Percentiles rank a stretch among this genome's conserved stretches.
Evolutionary conservation across 2,113 vertebrate species (phyloP).

Genomic region (Erythrocercus mccallii): DNA sequence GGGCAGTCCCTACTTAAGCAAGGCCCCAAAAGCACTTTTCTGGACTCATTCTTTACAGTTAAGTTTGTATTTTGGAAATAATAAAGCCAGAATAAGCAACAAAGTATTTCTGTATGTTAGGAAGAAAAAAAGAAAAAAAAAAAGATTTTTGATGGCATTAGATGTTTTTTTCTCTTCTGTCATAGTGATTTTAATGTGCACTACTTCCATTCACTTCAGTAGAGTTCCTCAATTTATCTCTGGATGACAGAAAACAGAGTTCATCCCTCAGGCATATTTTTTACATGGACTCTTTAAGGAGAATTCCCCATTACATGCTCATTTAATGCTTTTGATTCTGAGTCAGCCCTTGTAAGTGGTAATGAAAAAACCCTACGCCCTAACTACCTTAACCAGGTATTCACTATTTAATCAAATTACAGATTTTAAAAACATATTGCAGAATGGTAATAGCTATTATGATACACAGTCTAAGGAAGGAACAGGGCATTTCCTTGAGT

Average conservation of each 20-base stretch:
- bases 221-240: background rate
- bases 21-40: background rate
- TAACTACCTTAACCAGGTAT: background rate
- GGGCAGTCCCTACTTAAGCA: background rate
- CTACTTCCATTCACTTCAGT: background rate
- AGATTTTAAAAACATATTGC: background rate
- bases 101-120: background rate
- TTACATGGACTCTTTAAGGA: background rate
- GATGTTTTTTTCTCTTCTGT: background rate
- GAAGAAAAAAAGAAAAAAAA: background rate
- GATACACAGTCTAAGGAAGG: background rate
- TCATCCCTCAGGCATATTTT: background rate
- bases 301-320: background rate
- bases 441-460: background rate
- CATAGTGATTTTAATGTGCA: background rate
- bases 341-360: background rate
- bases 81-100: background rate
- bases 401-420: background rate
- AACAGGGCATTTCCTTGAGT: background rate
- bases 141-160: background rate
- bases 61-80: background rate
- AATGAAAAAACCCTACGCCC: background rate
- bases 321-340: slow-evolving; percentile 3
- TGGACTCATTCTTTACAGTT: background rate
- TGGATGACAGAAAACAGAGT: background rate